Base-by-base conservation (phyloP, 2,888 invertebrate species). In the Tetragonula carbonaria region DNA sequence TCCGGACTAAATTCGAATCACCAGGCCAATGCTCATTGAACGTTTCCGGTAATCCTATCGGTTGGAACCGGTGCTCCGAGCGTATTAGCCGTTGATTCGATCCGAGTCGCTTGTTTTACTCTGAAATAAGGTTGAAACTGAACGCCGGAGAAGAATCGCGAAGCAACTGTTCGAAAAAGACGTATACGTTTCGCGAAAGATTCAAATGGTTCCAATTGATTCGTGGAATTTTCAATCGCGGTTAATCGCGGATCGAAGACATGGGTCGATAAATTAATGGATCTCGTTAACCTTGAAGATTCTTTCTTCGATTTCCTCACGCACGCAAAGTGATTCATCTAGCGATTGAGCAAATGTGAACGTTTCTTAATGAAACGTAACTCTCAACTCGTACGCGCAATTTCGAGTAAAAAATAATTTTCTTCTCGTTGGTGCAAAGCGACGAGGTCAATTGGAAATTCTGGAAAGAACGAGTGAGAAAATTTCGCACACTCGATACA, bases 11-110 rank as follows among this genome's bases (percentile, higher is more conserved):
- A 78, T 75, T 83, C 74, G 66, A 75, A 57, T 72, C 38, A 75
- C 23, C 71, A 8, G 28, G 57, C 28, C 50, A 72, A 65, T 65
- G 66, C 62, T 72, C 78, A 76, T 59, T 67, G 75, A 62, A 45
- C 72, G 59, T 50, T 73, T 59, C 72, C 63, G 51, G 63, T 83
- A 85, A 85, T 84, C 84, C 72, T 73, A 79, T 85, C 75, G 74
- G 59, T 28, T 68, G 59, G 51, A 73, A 38, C 62, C 14, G 28
- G 63, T 65, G 23, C 70, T 57, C 28, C 23, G 23, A 71, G 50
- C 59, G 75, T 75, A 68, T 83, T 74, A 82, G 33, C 38, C 53
- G 50, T 50, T 28, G 33, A 68, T 68, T 73, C 73, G 45, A 70
- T 65, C 33, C n/a, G 51, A 70, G 28, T 28, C 63, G 65, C 62